These are phyloP conservation scores for Pomacea canaliculata DNA, from an alignment of 2,888 invertebrate genomes.

Conservation along the genomic window DNA sequence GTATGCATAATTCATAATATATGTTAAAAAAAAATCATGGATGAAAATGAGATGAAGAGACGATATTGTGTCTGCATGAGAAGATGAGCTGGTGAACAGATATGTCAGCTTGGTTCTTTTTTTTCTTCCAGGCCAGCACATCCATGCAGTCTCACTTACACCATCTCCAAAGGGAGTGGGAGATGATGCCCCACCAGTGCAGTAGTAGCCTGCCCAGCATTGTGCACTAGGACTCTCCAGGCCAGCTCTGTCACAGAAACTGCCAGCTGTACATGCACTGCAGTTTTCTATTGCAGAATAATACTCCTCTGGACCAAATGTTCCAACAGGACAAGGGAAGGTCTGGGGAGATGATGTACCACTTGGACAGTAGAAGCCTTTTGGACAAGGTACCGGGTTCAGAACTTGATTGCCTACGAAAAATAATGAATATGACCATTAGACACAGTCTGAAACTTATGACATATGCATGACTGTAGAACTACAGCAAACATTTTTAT, in stretches of 20 bases:
- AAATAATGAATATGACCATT: not conserved
- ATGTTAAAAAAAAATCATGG: too few species aligned
- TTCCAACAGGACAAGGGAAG: conserved; percentile 63
- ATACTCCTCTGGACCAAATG: conserved; percentile 54
- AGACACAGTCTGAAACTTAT: too few species aligned
- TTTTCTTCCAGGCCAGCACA: not conserved
- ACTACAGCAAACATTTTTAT: too few species aligned
- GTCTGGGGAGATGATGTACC: conserved; percentile 55
- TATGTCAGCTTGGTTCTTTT: too few species aligned
- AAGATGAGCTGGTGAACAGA: too few species aligned
- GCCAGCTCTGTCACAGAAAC: conserved; percentile 60
- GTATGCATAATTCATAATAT: too few species aligned
- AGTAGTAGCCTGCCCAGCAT: conserved; percentile 64
- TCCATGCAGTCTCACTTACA: conserved; percentile 37
- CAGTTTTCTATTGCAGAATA: conserved; percentile 52
- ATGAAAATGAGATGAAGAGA: too few species aligned
- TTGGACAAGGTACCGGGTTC: conserved; percentile 60
- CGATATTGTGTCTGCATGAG: too few species aligned
- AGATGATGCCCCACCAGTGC: conserved; percentile 52
- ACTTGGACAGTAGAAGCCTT: conserved; percentile 64
- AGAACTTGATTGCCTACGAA: conserved; percentile 55
- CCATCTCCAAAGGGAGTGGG: conserved; percentile 52
- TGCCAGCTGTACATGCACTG: conserved; percentile 58
- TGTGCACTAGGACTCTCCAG: conserved; percentile 54
- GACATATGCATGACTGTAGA: too few species aligned